Base-by-base conservation (phyloP, 2,797 vertebrate genomes). In the Halcyon chelicuti region DNA sequence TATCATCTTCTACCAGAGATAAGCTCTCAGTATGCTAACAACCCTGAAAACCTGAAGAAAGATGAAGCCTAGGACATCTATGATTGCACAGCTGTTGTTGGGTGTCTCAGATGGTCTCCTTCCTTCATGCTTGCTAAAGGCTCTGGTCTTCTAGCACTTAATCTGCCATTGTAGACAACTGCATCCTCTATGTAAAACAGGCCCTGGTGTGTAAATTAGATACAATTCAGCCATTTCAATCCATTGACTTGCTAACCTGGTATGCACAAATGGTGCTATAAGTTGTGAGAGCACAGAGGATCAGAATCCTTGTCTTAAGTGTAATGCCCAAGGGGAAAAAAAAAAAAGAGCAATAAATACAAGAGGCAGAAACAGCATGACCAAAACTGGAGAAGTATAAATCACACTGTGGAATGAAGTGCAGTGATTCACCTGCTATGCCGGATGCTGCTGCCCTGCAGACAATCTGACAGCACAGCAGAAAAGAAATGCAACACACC, bases 391-490 rank as follows among this genome's bases (percentile, higher is more conserved):
- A 86, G 72, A 81, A 79, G 58, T 71, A 94, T 96, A 95, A 97
- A 95, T 97, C 89, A 91, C 7, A 10, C 77, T 81, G 78, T 68
- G 61, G 93, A 88, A 84, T 85, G 87, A 79, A 91, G 62, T 68
- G 75, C 91, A 93, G 93, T 92, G 95, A 96, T 95, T 97, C 94
- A 95, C 92, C 89, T 95, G 25, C 90, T 94, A 78, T 3, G 46
- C 63, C 23, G 66, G 85, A 85, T 96, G 77, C 79, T 93, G 82
- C 79, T 96, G 88, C 72, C 55, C 93, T 94, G 91, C 70, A 95
- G 96, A 91, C 87, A 95, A 88, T 93, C 88, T 95, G 94, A 94
- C 93, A 97, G 83, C 86, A 73, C 91, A 93, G 94, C 94, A 95
- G 93, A 96, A 96, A 96, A 96, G 94, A 88, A 96, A 91, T 60